Base-by-base conservation (phyloP, 2,113 vertebrate species). In the Eudyptes chrysolophus region DNA sequence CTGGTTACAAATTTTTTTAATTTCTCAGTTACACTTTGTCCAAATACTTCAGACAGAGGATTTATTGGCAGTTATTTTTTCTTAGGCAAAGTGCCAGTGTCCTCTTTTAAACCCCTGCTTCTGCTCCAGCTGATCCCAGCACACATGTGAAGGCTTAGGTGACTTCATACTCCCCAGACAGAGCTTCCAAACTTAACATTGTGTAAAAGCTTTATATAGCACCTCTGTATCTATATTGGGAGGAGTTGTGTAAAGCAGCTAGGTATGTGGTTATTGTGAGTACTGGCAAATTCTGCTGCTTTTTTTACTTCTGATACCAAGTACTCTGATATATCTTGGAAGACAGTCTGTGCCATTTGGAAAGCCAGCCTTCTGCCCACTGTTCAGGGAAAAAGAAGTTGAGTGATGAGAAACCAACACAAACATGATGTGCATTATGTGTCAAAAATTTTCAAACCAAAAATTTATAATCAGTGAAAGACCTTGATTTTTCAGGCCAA, bases 91-190 rank as follows among this genome's bases (percentile, higher is more conserved):
- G 24, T 71, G 84, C 87, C 93, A 88, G 68, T 49, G 82, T 96
- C 84, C 93, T 90, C n/a, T 85, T 86, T 92, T 95, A 94, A 97
- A 94, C 52, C 25, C 21, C 19, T 65, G 72, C 65, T 88, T 90
- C 72, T 90, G 54, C 71, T 87, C 57, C 76, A 82, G 75, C 58
- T 97, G 76, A 93, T 92, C 71, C 87, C 60, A 85, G 62, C 57
- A 91, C 24, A 89, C 94, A 94, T 94, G 44, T 51, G 87, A 87
- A 96, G 69, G 68, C 79, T 77, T 93, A 70, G 19, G 60, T 91
- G 61, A 81, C 83, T 92, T 94, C 64, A 90, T 75, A 71, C 36
- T 70, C 32, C n/a, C 42, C 16, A 46, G 79, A 55, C 64, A 83
- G 76, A 70, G 22, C 30, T 82, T 94, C 93, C 78, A 95, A 92